Percentiles rank a stretch among this genome's conserved stretches.
These are phyloP conservation scores for Xiphias gladius DNA, from an alignment of 2,113 vertebrate genomes.

Conservation along the genomic window DNA sequence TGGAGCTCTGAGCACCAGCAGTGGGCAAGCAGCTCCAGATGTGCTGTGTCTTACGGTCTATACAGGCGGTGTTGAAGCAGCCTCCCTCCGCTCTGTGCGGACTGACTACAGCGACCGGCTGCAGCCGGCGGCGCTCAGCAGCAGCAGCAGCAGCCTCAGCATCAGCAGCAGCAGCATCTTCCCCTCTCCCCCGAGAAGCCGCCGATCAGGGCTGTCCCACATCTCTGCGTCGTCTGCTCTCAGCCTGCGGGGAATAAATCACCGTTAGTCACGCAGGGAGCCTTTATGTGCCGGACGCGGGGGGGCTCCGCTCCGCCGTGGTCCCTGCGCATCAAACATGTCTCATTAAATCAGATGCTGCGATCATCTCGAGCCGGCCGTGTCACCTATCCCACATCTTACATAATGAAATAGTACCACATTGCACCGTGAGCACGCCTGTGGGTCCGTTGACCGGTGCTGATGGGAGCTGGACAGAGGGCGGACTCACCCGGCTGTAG, in stretches of 20 bases:
- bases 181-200: constrained; percentile 54
- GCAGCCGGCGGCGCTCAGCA: constrained; percentile 65
- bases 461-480: not conserved
- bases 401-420: constrained; percentile 63
- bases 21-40: constrained; percentile 48
- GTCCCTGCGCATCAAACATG: constrained; percentile 10
- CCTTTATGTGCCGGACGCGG: constrained; percentile 14
- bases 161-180: constrained; percentile 52
- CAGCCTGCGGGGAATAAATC: constrained; percentile 62
- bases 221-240: constrained; percentile 54
- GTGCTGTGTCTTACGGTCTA: constrained; percentile 72
- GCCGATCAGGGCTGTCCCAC: constrained; percentile 63
- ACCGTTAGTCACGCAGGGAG: constrained; percentile 32
- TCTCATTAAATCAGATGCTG: constrained; percentile 24
- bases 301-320: constrained; percentile 8
- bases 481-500: constrained; percentile 78
- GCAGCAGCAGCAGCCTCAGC: constrained; percentile 52
- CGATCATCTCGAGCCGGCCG: constrained; percentile 14
- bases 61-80: constrained; percentile 56
- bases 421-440: not conserved
- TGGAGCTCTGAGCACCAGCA: not conserved
- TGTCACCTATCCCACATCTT: constrained; percentile 51
- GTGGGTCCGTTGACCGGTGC: not conserved
- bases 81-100: constrained; percentile 50
- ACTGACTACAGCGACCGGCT: constrained; percentile 67